Evolutionary conservation across 2,888 invertebrate species (phyloP).

Genomic region (Aelia acuminata): DNA sequence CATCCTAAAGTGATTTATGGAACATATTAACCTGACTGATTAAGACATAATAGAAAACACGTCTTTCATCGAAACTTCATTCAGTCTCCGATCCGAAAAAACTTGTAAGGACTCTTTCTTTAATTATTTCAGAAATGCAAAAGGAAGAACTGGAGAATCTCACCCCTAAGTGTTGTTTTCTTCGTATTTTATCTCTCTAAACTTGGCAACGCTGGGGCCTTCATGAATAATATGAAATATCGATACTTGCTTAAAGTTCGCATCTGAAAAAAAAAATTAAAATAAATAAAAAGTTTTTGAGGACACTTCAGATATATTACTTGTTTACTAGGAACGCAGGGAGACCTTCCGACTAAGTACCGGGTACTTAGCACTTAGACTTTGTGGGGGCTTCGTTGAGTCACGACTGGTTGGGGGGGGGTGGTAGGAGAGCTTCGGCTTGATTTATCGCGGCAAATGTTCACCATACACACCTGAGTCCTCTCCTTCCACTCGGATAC

Average conservation of each 20-base stretch:
- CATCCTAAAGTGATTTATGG: too few species aligned
- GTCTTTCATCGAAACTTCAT: too few species aligned
- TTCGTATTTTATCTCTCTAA: not conserved
- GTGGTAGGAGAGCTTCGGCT: not conserved
- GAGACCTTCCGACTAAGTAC: not conserved
- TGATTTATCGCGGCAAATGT: conserved; percentile 8
- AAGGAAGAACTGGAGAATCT: not conserved
- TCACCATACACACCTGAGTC: conserved; percentile 13
- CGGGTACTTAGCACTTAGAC: not conserved
- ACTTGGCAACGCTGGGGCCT: not conserved
- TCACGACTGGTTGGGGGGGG: not conserved
- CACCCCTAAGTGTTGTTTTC: not conserved
- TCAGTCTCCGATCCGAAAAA: too few species aligned
- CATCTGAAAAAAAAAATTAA: not conserved
- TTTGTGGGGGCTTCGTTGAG: not conserved
- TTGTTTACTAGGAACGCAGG: not conserved
- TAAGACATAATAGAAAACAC: too few species aligned
- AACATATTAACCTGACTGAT: too few species aligned
- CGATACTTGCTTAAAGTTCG: not conserved
- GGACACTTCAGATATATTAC: not conserved
- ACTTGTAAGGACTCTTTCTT: not conserved
- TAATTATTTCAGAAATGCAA: not conserved
- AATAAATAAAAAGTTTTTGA: not conserved
- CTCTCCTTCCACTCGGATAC: conserved; percentile 8
- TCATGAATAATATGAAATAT: not conserved